Percentiles rank a stretch among this genome's conserved stretches.
Evolutionary conservation across 2,113 vertebrate genomes (phyloP).

Genomic region (Urocitellus parryii): DNA sequence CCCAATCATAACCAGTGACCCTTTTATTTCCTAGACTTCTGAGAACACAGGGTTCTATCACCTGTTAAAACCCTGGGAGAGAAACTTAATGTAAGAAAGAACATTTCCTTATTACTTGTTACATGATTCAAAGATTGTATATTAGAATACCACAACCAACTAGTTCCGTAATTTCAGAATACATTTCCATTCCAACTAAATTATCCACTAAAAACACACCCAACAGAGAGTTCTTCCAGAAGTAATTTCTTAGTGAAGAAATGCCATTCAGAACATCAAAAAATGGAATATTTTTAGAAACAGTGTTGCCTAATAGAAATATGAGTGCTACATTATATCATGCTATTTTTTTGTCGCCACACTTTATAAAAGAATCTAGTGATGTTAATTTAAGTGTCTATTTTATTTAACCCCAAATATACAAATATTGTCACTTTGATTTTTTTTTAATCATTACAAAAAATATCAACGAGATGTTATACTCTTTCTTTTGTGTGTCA

Average conservation of each 20-base stretch:
- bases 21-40: conserved; percentile 21
- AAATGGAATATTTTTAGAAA: conserved; percentile 7
- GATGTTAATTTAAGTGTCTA: background rate
- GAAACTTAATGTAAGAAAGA: conserved; percentile 10
- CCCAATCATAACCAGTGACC: background rate
- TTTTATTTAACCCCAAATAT: background rate
- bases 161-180: conserved; percentile 7
- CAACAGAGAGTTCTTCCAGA: background rate
- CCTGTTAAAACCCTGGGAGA: background rate
- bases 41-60: background rate
- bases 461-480: background rate
- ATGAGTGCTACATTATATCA: background rate
- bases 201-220: background rate
- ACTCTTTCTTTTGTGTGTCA: background rate
- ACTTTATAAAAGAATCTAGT: conserved; percentile 16
- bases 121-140: conserved; percentile 7
- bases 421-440: background rate
- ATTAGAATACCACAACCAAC: background rate
- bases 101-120: background rate
- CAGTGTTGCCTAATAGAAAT: background rate
- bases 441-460: background rate
- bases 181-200: background rate
- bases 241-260: background rate
- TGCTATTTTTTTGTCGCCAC: conserved; percentile 11
- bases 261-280: background rate